Evolutionary conservation across 2,888 invertebrate genomes (phyloP).

Genomic region (Thecophora atra): DNA sequence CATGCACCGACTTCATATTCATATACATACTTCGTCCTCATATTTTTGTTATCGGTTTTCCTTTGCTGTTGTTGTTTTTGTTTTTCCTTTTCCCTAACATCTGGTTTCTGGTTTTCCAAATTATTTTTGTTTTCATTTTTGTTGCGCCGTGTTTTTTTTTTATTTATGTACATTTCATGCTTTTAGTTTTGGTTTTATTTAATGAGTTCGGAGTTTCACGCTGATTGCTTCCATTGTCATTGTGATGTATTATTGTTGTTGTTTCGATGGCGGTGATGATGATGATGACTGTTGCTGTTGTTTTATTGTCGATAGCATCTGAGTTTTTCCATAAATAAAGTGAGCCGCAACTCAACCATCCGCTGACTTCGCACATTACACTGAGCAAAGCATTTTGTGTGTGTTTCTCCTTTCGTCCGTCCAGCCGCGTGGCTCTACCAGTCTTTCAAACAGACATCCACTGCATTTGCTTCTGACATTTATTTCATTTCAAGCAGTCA

Average conservation of each 20-base stretch:
- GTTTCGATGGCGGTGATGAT: too few relatives aligned
- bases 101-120: background rate
- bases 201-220: conserved; percentile 32
- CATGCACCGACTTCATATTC: too few relatives aligned
- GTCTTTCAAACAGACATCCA: too few relatives aligned
- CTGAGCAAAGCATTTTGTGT: background rate
- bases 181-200: background rate
- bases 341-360: background rate
- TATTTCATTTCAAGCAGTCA: too few relatives aligned
- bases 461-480: too few relatives aligned
- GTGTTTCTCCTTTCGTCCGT: background rate
- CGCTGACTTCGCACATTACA: background rate
- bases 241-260: background rate
- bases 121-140: conserved; percentile 4
- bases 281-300: background rate
- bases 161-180: conserved; percentile 13
- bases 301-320: conserved; percentile 3
- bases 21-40: too few relatives aligned
- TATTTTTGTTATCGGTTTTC: background rate
- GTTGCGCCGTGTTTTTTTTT: background rate
- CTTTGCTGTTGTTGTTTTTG: background rate
- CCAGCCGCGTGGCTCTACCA: background rate
- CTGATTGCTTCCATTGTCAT: conserved; percentile 27
- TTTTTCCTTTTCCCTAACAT: background rate
- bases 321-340: background rate